Percentiles rank a stretch among this genome's conserved stretches.
Conservation (phyloP, 2,888 invertebrate genomes). For the Sinhomidia bicolor region DNA sequence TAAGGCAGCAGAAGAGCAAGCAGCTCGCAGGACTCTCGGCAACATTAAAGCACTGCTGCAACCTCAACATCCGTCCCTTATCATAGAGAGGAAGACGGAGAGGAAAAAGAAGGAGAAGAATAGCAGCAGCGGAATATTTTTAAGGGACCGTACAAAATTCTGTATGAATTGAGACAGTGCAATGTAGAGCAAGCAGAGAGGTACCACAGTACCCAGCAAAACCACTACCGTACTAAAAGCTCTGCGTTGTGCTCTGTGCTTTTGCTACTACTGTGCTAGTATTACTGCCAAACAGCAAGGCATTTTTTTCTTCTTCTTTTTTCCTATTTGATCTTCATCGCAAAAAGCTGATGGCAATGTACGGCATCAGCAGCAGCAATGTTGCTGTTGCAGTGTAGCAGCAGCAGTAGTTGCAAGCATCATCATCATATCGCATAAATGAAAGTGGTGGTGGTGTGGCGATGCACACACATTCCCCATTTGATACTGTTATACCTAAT, state of each 20-base stretch:
- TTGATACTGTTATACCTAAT: slow-evolving; percentile 62
- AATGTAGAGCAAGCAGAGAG: not conserved
- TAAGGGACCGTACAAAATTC: slow-evolving; percentile 38
- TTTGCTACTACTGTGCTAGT: too few relatives aligned
- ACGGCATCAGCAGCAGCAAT: not conserved
- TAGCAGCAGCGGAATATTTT: slow-evolving; percentile 43
- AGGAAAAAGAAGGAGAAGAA: not conserved
- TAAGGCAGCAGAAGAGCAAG: too few relatives aligned
- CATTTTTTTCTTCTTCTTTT: not conserved
- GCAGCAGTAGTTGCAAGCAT: slow-evolving; percentile 1
- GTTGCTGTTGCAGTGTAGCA: not conserved
- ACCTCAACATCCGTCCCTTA: slow-evolving; percentile 16
- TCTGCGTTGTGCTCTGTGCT: too few relatives aligned
- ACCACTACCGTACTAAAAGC: too few relatives aligned
- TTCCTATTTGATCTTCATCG: slow-evolving; percentile 1
- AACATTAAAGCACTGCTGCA: slow-evolving; percentile 7
- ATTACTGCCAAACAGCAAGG: not conserved
- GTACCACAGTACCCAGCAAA: not conserved
- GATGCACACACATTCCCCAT: not conserved
- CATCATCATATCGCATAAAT: not conserved
- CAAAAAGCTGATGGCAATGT: not conserved
- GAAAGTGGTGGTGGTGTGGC: slow-evolving; percentile 16
- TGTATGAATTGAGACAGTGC: slow-evolving; percentile 7
- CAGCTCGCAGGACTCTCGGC: not conserved
- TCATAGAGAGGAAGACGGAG: not conserved